A percentile compares a stretch with the other conserved stretches of the same genome.
phyloP scores from a whole-genome alignment of 2,797 vertebrate genomes.

The Gymnoscopelus microlampas region DNA sequence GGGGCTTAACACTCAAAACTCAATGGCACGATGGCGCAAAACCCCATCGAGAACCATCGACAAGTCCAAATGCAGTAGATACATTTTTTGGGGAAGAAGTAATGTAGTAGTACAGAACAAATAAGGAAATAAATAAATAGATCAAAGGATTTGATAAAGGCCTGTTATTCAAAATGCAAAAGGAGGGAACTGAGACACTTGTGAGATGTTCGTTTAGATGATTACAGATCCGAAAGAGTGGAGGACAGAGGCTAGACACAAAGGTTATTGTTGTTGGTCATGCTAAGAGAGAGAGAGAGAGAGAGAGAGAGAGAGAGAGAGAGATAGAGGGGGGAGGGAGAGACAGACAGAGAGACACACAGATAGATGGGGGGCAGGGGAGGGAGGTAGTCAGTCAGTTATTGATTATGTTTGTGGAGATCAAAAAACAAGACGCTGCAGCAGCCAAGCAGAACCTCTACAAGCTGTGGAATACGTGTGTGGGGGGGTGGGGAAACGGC shows the following conservation, averaged over 20 bases:
- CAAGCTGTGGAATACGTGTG: conserved; percentile 80
- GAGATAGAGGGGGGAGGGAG: background rate
- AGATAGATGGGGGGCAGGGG: conserved; percentile 7
- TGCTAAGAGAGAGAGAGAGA: conserved; percentile 50
- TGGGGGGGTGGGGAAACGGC: conserved; percentile 70
- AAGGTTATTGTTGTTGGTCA: conserved; percentile 64
- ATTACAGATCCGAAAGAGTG: conserved; percentile 54
- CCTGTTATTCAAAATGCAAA: conserved; percentile 73
- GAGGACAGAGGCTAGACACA: conserved; percentile 51
- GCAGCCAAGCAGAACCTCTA: conserved; percentile 93
- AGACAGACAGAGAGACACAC: background rate
- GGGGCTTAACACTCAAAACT: no score
- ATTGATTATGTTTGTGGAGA: conserved; percentile 83
- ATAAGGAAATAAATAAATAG: no score
- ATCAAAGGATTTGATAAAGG: conserved; percentile 43
- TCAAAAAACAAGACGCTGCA: conserved; percentile 75
- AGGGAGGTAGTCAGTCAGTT: conserved; percentile 71
- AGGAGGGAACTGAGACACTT: conserved; percentile 34
- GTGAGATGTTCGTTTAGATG: conserved; percentile 48
- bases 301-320: background rate
- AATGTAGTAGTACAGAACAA: conserved; percentile 38
- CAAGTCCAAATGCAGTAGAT: conserved; percentile 1
- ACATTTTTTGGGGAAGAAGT: conserved; percentile 27
- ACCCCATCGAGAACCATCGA: no score
- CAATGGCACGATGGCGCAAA: no score